These are phyloP conservation scores for Helobdella robusta DNA, from an alignment of 2,888 invertebrate genomes.

Conservation along the genomic window DNA sequence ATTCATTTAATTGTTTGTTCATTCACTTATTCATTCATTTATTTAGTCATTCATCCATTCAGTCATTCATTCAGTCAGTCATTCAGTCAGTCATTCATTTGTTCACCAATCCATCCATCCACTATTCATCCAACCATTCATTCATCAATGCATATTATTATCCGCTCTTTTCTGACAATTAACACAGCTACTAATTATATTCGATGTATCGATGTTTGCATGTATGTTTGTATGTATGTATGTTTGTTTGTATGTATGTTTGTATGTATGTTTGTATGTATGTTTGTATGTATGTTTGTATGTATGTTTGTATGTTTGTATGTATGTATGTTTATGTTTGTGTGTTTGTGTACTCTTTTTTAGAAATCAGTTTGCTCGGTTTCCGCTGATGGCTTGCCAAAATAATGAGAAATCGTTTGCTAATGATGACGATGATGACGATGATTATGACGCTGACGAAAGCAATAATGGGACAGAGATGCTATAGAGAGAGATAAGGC, in stretches of 20 bases:
- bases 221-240: constrained; percentile 5
- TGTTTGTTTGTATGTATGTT: constrained; percentile 18
- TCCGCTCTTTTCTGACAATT: background rate
- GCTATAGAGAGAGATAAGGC: too few relatives aligned
- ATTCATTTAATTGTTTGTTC: background rate
- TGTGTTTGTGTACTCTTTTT: too few relatives aligned
- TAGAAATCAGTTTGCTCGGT: too few relatives aligned
- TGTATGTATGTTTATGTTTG: constrained; percentile 14
- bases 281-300: constrained; percentile 17
- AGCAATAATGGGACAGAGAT: too few relatives aligned
- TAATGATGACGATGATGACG: too few relatives aligned
- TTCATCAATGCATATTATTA: background rate
- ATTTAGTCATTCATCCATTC: constrained; percentile 1
- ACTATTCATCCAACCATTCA: background rate
- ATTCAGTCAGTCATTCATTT: background rate
- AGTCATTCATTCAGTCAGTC: background rate
- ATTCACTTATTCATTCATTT: constrained; percentile 1
- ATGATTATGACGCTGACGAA: too few relatives aligned
- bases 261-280: constrained; percentile 17
- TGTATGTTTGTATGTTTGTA: constrained; percentile 8
- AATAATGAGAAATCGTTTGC: too few relatives aligned
- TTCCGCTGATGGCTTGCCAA: too few relatives aligned
- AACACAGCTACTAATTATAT: too few relatives aligned
- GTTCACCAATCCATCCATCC: background rate
- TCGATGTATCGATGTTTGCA: background rate